Conservation (phyloP, 2,797 vertebrate genomes). For the Oreochromis mossambicus region DNA sequence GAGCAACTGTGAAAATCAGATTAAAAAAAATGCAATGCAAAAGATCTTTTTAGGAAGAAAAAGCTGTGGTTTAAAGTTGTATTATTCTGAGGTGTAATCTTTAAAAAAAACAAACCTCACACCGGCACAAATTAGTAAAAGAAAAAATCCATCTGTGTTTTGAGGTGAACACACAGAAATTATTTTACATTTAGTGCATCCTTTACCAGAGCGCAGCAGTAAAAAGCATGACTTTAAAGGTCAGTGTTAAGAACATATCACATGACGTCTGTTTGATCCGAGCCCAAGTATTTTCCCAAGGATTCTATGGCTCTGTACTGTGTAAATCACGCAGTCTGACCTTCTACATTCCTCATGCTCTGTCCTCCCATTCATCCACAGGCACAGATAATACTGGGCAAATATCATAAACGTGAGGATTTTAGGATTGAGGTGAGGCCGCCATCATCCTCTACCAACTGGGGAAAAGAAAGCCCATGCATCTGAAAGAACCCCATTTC, state of each 20-base stretch:
- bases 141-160: neutral
- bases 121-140: neutral
- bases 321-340: constrained; percentile 74
- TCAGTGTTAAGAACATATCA: constrained; percentile 69
- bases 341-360: constrained; percentile 79
- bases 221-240: constrained; percentile 60
- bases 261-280: constrained; percentile 64
- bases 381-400: constrained; percentile 84
- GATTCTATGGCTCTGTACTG: constrained; percentile 65
- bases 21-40: neutral
- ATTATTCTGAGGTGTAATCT: neutral
- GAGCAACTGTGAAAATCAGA: neutral
- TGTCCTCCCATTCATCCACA: constrained; percentile 88
- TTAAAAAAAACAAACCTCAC: neutral
- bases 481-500: constrained; percentile 43
- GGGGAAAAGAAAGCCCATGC: constrained; percentile 69
- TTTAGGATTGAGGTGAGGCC: constrained; percentile 82
- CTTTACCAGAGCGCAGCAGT: neutral
- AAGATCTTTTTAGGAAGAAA: neutral
- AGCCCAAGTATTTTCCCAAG: constrained; percentile 73
- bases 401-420: constrained; percentile 88
- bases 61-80: neutral
- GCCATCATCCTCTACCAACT: constrained; percentile 62
- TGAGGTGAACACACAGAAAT: neutral
- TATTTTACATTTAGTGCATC: constrained; percentile 10